Conservation (phyloP, 2,113 vertebrate genomes). For the Ciconia stormi region DNA sequence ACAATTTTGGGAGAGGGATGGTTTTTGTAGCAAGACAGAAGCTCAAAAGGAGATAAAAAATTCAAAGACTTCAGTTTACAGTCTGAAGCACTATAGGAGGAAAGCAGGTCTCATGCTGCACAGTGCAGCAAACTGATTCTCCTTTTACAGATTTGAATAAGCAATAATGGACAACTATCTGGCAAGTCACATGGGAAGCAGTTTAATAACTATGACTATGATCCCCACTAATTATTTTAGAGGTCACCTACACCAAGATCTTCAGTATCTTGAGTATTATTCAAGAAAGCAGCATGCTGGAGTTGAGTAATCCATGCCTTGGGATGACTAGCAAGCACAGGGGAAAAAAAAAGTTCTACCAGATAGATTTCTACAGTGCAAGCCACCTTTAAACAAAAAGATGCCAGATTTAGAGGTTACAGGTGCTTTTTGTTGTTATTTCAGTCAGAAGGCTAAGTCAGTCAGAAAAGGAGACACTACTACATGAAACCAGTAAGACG, state of each 20-base stretch:
- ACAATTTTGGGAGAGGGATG: background rate
- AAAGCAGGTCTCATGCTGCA: background rate
- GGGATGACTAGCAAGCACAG: background rate
- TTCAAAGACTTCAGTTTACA: background rate
- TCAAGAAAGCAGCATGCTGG: background rate
- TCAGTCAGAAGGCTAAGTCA: background rate
- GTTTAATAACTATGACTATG: background rate
- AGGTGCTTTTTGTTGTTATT: background rate
- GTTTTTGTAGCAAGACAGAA: background rate
- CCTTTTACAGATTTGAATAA: background rate
- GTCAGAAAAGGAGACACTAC: background rate
- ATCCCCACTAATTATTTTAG: background rate
- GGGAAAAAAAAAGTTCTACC: background rate
- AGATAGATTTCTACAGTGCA: background rate
- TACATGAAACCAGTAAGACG: background rate
- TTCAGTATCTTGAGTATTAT: background rate
- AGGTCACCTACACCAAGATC: background rate
- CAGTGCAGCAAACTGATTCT: background rate
- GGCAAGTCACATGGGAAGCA: background rate
- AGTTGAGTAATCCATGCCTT: background rate
- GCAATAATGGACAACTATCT: background rate
- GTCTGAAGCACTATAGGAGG: background rate
- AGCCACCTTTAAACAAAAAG: background rate
- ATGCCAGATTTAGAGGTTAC: background rate
- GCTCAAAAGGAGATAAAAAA: background rate